Evolutionary conservation across 92 coral and sea anemone genomes (phyloP), one percentile per base, ranked within the genome.

Genomic region (Micromussa lordhowensis): DNA sequence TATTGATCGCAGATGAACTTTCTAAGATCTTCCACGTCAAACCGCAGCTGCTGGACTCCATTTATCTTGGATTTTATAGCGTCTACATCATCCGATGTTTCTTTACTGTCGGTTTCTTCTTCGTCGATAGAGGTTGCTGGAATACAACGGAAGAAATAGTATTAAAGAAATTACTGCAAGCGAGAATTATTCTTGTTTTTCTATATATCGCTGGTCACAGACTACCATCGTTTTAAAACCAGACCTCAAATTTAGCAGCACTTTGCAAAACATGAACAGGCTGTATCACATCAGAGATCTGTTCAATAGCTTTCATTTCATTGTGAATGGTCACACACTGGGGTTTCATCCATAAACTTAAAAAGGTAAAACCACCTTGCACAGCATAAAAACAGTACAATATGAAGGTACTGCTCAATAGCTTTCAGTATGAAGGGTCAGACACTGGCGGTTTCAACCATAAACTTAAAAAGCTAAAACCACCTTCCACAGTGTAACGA

Each of bases 1-100:
- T 93, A 95, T 70, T 95, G 98, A 75, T 95, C 95, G 63, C 95
- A 93, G n/a, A 95, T 87, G 66, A 93, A 93, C 82, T 91, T 93
- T 87, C 98, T 87, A 19, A 95, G 61, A 35, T 87, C 79, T 75
- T 95, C 98, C 48, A 95, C 94, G 59, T 95, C 98, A 49, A 84
- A 84, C 68, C 95, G 98, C 68, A 95, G 88, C 36, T 84, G 93
- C 57, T 91, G 90, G 16, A 95, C 87, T 77, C 86, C 88, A 31
- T 72, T 76, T 15, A 92, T 79, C 86, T 88, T 95, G 79, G 78
- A 73, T 83, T 86, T 90, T 82, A 95, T 48, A 31, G 91, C 94
- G 15, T 92, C 90, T 3, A 95, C 57, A 31, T 94, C 96, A 77
- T 94, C 91, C 2, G 76, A 82, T 5, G 68, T 22, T 24, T 86